Percentiles rank a stretch among this genome's conserved stretches.
These are phyloP conservation scores for Lumbricus terrestris DNA, from an alignment of 2,888 invertebrate species.

Conservation along the genomic window DNA sequence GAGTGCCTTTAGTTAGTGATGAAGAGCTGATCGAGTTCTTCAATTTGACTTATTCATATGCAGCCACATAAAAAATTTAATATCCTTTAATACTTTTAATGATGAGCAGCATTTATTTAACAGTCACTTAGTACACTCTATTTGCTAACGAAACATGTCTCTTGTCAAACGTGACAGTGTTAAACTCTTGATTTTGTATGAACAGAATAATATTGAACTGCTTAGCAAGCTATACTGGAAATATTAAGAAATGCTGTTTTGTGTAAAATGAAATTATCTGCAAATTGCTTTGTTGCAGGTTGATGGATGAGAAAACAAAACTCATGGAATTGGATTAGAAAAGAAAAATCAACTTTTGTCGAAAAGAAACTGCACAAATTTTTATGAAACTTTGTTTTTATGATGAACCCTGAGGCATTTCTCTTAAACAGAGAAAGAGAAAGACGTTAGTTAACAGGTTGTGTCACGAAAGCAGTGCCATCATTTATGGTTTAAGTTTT, in stretches of 20 bases:
- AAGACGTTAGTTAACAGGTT: too few species aligned
- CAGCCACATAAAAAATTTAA: too few species aligned
- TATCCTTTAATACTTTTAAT: too few species aligned
- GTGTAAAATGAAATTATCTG: not conserved
- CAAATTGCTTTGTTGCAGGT: not conserved
- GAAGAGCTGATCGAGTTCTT: too few species aligned
- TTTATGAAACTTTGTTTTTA: not conserved
- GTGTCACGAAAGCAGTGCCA: too few species aligned
- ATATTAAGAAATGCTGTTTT: not conserved
- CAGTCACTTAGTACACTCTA: too few species aligned
- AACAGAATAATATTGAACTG: not conserved
- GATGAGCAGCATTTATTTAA: too few species aligned
- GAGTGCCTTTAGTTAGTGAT: not conserved
- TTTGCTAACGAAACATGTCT: too few species aligned
- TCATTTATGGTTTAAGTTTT: too few species aligned
- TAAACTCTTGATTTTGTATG: not conserved
- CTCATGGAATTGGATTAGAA: not conserved
- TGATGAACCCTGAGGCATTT: too few species aligned
- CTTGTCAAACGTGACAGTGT: too few species aligned
- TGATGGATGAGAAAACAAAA: not conserved
- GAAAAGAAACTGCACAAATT: not conserved
- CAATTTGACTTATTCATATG: not conserved
- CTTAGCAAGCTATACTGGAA: not conserved
- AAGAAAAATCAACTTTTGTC: not conserved
- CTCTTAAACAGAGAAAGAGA: too few species aligned